These are phyloP conservation scores for Cephus spinipes DNA, from an alignment of 2,888 invertebrate genomes.

Conservation along the genomic window DNA sequence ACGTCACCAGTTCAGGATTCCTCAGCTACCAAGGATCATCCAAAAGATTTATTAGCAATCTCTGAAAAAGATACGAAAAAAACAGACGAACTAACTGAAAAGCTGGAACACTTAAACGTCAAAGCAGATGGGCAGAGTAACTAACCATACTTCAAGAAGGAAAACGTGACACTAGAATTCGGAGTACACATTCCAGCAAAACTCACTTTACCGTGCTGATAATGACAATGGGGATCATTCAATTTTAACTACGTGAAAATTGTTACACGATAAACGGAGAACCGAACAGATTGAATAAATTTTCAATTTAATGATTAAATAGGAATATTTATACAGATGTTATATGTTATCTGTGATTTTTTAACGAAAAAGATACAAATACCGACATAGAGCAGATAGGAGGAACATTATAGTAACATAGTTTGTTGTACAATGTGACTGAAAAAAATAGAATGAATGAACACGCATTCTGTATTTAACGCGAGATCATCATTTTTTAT, in stretches of 20 bases:
- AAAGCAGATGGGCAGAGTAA: constrained; percentile 55
- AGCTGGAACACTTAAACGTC: constrained; percentile 73
- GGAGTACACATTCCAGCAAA: constrained; percentile 20
- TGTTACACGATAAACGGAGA: constrained; percentile 8
- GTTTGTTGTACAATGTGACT: not conserved
- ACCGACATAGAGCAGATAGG: not conserved
- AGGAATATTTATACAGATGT: constrained; percentile 46
- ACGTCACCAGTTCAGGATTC: not conserved
- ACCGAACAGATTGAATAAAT: constrained; percentile 33
- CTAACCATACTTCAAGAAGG: not conserved
- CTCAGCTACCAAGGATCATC: not conserved
- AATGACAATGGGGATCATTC: not conserved
- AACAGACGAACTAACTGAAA: constrained; percentile 70
- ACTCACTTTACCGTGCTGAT: not conserved
- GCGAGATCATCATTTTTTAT: not conserved
- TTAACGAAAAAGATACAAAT: constrained; percentile 15
- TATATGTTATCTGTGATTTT: constrained; percentile 50
- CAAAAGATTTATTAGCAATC: not conserved
- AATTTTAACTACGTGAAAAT: not conserved
- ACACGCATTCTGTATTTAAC: not conserved
- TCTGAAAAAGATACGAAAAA: constrained; percentile 36
- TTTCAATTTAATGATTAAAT: constrained; percentile 39
- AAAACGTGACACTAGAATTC: constrained; percentile 18
- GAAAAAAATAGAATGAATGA: not conserved
- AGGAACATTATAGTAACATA: not conserved